These are phyloP conservation scores for Bubo scandiacus DNA, from an alignment of 2,113 vertebrate species.

Conservation along the genomic window DNA sequence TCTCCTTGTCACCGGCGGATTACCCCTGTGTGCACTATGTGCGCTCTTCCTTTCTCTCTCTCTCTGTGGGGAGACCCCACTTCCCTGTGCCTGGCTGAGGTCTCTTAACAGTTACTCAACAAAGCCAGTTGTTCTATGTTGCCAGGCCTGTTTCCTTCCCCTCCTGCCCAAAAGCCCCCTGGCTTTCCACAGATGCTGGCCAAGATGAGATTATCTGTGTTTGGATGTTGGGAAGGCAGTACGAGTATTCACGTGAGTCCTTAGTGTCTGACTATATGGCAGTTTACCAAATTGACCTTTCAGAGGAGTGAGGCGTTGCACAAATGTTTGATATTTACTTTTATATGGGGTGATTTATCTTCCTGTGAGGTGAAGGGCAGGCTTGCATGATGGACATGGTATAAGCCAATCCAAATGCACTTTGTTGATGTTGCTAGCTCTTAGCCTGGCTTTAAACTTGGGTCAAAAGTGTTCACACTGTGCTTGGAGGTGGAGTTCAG, in stretches of 20 bases:
- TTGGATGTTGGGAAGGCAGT: neutral
- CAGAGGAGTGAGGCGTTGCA: neutral
- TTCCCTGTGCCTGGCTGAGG: neutral
- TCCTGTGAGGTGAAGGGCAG: neutral
- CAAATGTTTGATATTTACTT: neutral
- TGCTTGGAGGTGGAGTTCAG: neutral
- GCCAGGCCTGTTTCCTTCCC: neutral
- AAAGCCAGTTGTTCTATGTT: neutral
- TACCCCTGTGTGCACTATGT: neutral
- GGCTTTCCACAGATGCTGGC: neutral
- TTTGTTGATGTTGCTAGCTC: neutral
- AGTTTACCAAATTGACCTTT: neutral
- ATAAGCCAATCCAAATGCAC: neutral
- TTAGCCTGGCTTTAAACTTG: neutral
- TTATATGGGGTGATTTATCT: neutral
- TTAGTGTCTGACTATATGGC: neutral
- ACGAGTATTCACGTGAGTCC: fast-evolving
- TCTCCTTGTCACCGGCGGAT: neutral
- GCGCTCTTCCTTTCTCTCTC: neutral
- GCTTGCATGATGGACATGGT: neutral
- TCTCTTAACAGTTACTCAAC: neutral
- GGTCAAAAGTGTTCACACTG: fast-evolving
- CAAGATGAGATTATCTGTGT: neutral
- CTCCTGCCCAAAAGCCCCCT: neutral
- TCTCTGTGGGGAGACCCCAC: neutral